Percentiles rank a stretch among this genome's conserved stretches.
Evolutionary conservation across 2,888 invertebrate species (phyloP).

Genomic region (Rhamphomyia laevipes): DNA sequence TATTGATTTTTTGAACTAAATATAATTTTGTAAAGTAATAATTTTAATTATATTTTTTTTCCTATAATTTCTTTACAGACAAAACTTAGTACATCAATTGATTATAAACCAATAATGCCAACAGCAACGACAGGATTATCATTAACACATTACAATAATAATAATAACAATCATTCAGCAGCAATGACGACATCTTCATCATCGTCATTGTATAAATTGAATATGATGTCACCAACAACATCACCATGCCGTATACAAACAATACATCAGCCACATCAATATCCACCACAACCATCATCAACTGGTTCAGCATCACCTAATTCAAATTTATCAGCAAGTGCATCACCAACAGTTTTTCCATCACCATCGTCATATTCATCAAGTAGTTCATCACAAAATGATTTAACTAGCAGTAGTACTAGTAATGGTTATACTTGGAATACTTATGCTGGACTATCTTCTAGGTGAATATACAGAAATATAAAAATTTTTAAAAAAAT

Average conservation of each 20-base stretch:
- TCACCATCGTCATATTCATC: conserved; percentile 33
- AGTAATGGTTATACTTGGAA: conserved; percentile 23
- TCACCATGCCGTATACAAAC: conserved; percentile 8
- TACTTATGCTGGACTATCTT: conserved; percentile 27
- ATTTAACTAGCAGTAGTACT: conserved; percentile 12
- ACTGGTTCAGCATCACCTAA: conserved; percentile 34
- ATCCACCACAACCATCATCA: conserved; percentile 36
- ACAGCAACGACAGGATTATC: background rate
- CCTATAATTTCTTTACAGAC: background rate
- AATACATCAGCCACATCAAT: conserved; percentile 21
- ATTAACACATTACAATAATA: background rate
- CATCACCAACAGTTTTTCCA: conserved; percentile 34
- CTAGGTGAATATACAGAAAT: conserved; percentile 23
- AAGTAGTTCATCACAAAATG: conserved; percentile 21
- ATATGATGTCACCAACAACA: conserved; percentile 12
- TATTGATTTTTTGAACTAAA: no score
- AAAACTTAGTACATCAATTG: background rate
- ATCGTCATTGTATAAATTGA: conserved; percentile 1
- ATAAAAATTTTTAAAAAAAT: background rate
- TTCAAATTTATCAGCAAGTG: conserved; percentile 31
- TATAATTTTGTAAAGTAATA: no score
- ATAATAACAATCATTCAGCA: background rate
- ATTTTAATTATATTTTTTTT: background rate
- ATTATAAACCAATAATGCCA: background rate
- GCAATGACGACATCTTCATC: background rate